These are phyloP conservation scores for Pseudococcus viburni DNA, from an alignment of 2,888 invertebrate genomes.

Conservation along the genomic window DNA sequence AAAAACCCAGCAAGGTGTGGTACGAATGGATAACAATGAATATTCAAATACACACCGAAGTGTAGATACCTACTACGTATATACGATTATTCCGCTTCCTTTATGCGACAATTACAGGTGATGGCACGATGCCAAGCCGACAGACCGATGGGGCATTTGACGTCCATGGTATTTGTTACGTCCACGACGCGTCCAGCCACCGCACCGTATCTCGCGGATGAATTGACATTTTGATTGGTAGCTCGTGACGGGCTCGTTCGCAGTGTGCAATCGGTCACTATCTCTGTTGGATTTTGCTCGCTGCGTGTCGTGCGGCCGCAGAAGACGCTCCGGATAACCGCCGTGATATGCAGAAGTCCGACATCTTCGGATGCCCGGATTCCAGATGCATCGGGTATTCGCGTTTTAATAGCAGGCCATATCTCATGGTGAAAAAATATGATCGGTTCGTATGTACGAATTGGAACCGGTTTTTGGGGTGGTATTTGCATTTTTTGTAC, in stretches of 20 bases:
- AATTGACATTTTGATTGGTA: conserved; percentile 32
- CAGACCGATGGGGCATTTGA: conserved; percentile 7
- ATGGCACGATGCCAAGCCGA: conserved; percentile 11
- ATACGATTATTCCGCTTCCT: background rate
- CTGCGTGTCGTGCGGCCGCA: background rate
- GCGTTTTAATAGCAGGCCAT: background rate
- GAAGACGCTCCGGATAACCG: background rate
- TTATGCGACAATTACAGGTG: conserved; percentile 20
- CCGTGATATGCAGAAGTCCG: background rate
- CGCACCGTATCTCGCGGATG: background rate
- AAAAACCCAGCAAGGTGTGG: background rate
- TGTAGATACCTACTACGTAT: background rate
- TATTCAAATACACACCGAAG: conserved; percentile 10
- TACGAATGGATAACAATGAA: conserved; percentile 10
- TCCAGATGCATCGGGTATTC: background rate
- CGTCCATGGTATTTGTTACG: background rate
- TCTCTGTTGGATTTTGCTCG: background rate
- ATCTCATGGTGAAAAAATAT: background rate
- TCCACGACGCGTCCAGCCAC: background rate
- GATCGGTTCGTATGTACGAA: background rate
- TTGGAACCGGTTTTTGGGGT: conserved; percentile 18
- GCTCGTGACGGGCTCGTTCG: conserved; percentile 33
- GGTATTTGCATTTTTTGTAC: background rate
- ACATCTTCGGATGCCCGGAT: background rate
- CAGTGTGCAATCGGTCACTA: background rate